Evolutionary conservation across 2,888 invertebrate genomes (phyloP).

Genomic region (Pterostichus madidus): DNA sequence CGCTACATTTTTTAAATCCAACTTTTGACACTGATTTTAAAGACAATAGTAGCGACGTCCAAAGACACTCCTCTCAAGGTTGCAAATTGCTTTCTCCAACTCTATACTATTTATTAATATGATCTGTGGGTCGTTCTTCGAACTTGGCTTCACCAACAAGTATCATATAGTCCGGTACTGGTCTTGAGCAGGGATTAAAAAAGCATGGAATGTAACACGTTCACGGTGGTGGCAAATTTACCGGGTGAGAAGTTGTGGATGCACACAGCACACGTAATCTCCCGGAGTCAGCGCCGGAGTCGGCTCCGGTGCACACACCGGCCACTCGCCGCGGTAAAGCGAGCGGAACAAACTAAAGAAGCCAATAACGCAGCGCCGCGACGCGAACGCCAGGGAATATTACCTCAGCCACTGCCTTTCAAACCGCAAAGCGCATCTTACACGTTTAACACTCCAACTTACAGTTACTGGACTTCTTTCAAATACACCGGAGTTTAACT

Average conservation of each 20-base stretch:
- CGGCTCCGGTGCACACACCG: background rate
- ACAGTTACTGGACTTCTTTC: background rate
- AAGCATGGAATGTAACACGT: slow-evolving; percentile 19
- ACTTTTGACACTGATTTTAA: too few species aligned
- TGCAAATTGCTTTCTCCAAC: too few species aligned
- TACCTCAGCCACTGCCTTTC: slow-evolving; percentile 54
- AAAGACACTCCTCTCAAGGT: too few species aligned
- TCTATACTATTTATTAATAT: too few species aligned
- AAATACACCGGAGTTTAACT: too few species aligned
- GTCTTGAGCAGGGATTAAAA: background rate
- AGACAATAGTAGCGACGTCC: too few species aligned
- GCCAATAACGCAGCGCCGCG: slow-evolving; percentile 48
- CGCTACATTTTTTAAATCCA: too few species aligned
- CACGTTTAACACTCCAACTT: background rate
- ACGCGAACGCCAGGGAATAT: slow-evolving; percentile 58
- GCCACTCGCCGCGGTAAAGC: slow-evolving; percentile 48
- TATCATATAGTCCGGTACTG: too few species aligned
- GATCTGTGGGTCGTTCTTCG: too few species aligned
- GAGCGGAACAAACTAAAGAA: slow-evolving; percentile 65
- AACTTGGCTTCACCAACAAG: too few species aligned
- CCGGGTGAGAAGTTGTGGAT: slow-evolving; percentile 17
- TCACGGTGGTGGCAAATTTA: background rate
- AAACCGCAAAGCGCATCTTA: background rate
- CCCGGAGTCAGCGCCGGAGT: slow-evolving; percentile 7
- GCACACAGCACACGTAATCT: slow-evolving; percentile 42